Evolutionary conservation across 2,797 vertebrate species (phyloP).

Genomic region (Urosaurus nigricauda): DNA sequence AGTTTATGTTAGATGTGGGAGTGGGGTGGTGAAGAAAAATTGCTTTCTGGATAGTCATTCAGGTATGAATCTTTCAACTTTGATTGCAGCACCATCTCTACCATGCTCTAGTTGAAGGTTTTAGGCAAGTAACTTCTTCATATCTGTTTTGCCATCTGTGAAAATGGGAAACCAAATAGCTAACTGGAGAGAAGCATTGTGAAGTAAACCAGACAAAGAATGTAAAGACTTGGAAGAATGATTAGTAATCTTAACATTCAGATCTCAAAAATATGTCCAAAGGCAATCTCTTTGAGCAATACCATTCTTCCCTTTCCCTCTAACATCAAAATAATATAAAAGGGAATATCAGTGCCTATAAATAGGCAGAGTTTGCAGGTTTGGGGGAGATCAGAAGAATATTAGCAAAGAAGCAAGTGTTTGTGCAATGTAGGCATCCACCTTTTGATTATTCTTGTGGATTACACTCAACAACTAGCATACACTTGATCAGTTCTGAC

Average conservation of each 20-base stretch:
- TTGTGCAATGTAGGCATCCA: neutral
- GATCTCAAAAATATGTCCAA: neutral
- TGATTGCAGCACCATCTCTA: neutral
- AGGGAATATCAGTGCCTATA: neutral
- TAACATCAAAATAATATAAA: neutral
- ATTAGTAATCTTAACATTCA: neutral
- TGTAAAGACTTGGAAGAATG: neutral
- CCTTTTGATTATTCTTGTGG: neutral
- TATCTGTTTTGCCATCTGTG: neutral
- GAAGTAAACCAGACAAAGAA: no score
- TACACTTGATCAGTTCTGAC: neutral
- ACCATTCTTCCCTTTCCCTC: neutral
- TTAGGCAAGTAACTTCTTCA: neutral
- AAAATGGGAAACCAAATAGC: neutral
- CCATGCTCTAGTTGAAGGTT: neutral
- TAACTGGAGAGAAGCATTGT: neutral
- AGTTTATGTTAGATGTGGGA: neutral
- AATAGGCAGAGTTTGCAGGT: neutral
- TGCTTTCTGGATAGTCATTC: neutral
- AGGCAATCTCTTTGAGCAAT: neutral
- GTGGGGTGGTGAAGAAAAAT: neutral
- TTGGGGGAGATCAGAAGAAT: neutral
- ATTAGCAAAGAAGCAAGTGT: neutral
- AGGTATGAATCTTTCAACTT: neutral
- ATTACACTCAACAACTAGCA: neutral